phyloP scores from a whole-genome alignment of 1,140 invertebrate species.

The Calliphora vicina region DNA sequence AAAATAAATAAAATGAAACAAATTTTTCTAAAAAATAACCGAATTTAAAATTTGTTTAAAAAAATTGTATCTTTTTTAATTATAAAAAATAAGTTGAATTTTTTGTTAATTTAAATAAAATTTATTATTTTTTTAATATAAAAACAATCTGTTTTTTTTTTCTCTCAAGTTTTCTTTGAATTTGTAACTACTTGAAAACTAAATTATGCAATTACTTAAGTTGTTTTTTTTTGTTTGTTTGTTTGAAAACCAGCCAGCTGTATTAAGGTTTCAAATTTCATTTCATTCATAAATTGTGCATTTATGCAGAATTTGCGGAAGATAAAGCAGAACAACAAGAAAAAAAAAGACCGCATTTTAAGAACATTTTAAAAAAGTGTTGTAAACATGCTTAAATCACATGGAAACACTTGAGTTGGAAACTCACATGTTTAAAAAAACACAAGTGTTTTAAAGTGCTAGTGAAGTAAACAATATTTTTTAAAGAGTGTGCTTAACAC shows the following conservation, averaged over 20 bases:
- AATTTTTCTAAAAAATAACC: no score
- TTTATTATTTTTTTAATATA: no score
- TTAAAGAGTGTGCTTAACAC: not conserved
- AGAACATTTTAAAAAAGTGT: not conserved
- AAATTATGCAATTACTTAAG: not conserved
- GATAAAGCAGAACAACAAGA: no score
- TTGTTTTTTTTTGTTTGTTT: not conserved
- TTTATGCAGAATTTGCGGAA: not conserved
- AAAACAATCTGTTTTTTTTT: not conserved
- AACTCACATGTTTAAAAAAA: not conserved
- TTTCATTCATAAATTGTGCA: not conserved
- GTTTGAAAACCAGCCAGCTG: not conserved
- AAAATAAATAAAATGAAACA: no score
- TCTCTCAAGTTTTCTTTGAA: not conserved
- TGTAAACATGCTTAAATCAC: not conserved
- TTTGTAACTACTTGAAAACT: not conserved
- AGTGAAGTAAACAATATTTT: not conserved
- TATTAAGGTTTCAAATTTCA: not conserved
- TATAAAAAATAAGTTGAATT: no score
- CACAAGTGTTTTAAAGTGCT: slow-evolving; percentile 9
- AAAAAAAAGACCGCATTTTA: not conserved
- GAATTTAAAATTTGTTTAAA: no score
- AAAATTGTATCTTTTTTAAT: no score
- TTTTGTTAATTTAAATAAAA: no score
- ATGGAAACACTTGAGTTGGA: not conserved